Evolutionary conservation across 2,888 invertebrate genomes (phyloP).

Genomic region (Halocaridina rubra): DNA sequence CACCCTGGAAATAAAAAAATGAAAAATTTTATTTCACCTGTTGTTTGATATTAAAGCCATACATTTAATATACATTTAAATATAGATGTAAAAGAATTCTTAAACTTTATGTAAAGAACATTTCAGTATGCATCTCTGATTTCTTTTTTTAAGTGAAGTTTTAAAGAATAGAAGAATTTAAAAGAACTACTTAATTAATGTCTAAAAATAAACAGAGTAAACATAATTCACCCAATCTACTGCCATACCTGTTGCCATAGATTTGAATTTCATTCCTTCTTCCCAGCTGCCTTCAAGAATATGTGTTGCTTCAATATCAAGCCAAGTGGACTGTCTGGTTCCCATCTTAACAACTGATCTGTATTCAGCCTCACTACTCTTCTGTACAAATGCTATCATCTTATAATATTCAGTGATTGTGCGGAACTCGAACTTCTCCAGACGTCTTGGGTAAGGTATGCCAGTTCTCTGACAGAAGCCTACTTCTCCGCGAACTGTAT

Average conservation of each 20-base stretch:
- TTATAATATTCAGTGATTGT: neutral
- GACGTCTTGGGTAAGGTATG: neutral
- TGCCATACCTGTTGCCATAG: neutral
- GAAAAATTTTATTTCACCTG: too few relatives aligned
- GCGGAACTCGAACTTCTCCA: neutral
- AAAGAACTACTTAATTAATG: too few relatives aligned
- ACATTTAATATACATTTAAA: too few relatives aligned
- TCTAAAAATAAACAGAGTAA: too few relatives aligned
- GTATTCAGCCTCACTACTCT: neutral
- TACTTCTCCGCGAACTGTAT: neutral
- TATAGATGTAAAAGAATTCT: neutral
- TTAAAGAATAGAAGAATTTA: too few relatives aligned
- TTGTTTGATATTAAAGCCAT: too few relatives aligned
- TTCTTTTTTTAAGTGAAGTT: slow-evolving; percentile 15
- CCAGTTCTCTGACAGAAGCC: neutral
- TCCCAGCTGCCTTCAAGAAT: neutral
- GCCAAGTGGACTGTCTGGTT: neutral
- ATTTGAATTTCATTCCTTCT: neutral
- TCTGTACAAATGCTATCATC: neutral
- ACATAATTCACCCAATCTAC: too few relatives aligned
- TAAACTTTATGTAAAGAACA: too few relatives aligned
- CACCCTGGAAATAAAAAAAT: too few relatives aligned
- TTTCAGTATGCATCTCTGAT: neutral
- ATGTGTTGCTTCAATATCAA: neutral
- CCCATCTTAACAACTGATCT: neutral